Conservation (phyloP, 2,888 invertebrate species). For the Parnassius glacialis region DNA sequence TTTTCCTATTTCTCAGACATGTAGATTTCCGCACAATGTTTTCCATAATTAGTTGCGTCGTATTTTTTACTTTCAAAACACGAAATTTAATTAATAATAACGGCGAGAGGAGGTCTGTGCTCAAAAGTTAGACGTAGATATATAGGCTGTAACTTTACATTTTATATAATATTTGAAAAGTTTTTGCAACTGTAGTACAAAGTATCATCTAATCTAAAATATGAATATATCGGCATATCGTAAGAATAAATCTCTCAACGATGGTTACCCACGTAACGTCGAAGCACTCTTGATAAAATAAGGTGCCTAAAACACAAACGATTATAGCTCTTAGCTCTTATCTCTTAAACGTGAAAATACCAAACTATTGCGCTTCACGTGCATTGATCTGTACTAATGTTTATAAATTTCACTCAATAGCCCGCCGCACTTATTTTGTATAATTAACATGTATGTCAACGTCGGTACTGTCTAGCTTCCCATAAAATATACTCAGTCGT, state of each 20-base stretch:
- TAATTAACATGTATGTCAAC: conserved; percentile 53
- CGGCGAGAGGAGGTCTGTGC: too few relatives aligned
- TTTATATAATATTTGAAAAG: too few relatives aligned
- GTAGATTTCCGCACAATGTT: too few relatives aligned
- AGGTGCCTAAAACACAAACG: neutral
- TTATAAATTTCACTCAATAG: conserved; percentile 68
- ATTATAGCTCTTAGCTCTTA: conserved; percentile 14
- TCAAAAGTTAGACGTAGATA: too few relatives aligned
- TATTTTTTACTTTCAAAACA: too few relatives aligned
- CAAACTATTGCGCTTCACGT: neutral
- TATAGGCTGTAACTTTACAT: too few relatives aligned
- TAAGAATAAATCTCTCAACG: conserved; percentile 66
- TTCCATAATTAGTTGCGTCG: too few relatives aligned
- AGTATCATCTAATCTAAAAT: conserved; percentile 22
- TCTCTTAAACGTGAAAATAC: neutral
- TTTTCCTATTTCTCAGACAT: too few relatives aligned
- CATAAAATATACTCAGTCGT: conserved; percentile 27
- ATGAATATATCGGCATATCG: conserved; percentile 33
- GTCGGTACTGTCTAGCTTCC: conserved; percentile 40
- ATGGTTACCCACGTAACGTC: conserved; percentile 38
- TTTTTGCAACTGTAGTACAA: conserved; percentile 10
- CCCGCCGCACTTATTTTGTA: conserved; percentile 54
- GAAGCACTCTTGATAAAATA: conserved; percentile 43
- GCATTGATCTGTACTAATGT: conserved; percentile 50
- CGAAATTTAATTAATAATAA: too few relatives aligned